Evolutionary conservation across 2,888 invertebrate genomes (phyloP).

Genomic region (Neelides folsomi): DNA sequence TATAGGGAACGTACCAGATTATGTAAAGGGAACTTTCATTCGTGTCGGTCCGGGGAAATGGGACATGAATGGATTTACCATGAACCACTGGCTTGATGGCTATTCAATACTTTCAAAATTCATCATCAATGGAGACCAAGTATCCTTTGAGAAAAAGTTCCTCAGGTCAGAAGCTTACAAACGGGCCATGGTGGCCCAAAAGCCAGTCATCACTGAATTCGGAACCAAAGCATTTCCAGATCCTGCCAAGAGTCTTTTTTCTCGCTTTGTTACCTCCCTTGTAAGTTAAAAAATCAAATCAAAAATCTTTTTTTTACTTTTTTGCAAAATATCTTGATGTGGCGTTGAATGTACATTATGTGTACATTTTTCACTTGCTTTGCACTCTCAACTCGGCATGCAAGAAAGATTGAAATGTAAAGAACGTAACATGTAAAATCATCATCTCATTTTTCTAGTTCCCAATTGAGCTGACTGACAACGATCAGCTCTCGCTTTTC

Average conservation of each 20-base stretch:
- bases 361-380: too few relatives aligned
- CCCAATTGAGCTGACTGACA: constrained; percentile 23
- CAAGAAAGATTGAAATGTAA: too few relatives aligned
- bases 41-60: too few relatives aligned
- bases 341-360: too few relatives aligned
- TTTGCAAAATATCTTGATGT: too few relatives aligned
- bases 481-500: constrained; percentile 15
- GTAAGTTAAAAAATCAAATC: constrained; percentile 4
- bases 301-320: too few relatives aligned
- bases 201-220: constrained; percentile 41
- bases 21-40: too few relatives aligned
- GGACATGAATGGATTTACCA: constrained; percentile 30
- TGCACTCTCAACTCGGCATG: too few relatives aligned
- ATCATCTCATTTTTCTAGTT: constrained; percentile 21
- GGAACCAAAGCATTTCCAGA: constrained; percentile 29
- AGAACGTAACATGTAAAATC: too few relatives aligned
- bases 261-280: constrained; percentile 16
- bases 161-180: constrained; percentile 41
- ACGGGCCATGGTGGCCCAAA: constrained; percentile 37
- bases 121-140: constrained; percentile 38
- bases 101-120: constrained; percentile 39
- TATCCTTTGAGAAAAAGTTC: constrained; percentile 36
- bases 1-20: too few relatives aligned
- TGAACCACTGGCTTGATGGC: constrained; percentile 42
- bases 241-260: constrained; percentile 25